Base-by-base conservation (phyloP, 2,888 invertebrate species). In the Lamellibrachia satsuma region DNA sequence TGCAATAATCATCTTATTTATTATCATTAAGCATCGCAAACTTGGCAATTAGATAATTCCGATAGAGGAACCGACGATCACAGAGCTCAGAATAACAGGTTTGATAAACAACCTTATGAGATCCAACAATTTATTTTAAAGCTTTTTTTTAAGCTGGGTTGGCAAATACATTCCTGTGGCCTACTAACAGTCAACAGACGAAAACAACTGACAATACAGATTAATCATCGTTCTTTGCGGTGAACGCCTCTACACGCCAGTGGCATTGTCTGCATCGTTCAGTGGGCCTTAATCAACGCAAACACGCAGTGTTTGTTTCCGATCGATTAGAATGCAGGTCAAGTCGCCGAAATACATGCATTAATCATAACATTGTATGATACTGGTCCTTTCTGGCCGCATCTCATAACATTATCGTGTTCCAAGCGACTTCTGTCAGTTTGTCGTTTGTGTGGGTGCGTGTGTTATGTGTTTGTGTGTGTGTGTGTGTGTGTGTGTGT, bases 251-350 rank as follows among this genome's bases (percentile, higher is more conserved):
- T 1, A 22, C 75, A 22, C 22, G 75, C 22, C 75, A 75, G 75
- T 22, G 6, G 3, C 75, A 75, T 75, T 2, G 75, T 39, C 75
- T 22, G 75, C 75, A 15, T 15, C 6, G 75, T 75, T 75, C 75
- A 75, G n/a, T n/a, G 75, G n/a, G 11, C 22, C 75, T 11, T 15
- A 75, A 75, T 75, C 75, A 75, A n/a, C 75, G 75, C n/a, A 75
- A 75, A 75, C 75, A 75, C 75, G 75, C 75, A 75, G n/a, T 75
- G 75, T 75, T 75, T 75, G 75, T 75, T 75, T 75, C 75, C 75
- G 75, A 75, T 75, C 75, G 75, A 75, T 75, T 75, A 22, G 75
- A 75, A 22, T 22, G 75, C 75, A 75, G 75, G 75, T 75, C 75
- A 75, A n/a, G 75, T 75, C 75, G 75, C 15, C 75, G 75, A 22